Evolutionary conservation across 2,113 vertebrate genomes (phyloP).

Genomic region (Indicator indicator): DNA sequence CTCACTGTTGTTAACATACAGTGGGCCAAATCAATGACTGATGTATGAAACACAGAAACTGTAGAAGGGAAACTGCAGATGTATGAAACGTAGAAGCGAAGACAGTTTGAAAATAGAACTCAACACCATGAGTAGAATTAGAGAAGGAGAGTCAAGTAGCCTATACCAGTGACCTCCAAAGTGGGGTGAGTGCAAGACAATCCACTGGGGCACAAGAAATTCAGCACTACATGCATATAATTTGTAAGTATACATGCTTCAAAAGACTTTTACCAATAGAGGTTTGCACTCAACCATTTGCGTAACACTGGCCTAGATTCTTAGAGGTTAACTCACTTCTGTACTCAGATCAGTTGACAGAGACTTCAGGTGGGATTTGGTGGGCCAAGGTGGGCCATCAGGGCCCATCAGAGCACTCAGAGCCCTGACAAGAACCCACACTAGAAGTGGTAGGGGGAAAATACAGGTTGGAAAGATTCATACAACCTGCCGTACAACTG

Average conservation of each 20-base stretch:
- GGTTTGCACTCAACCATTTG: background rate
- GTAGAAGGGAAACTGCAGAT: background rate
- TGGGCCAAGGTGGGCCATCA: fast-evolving
- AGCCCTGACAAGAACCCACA: fast-evolving
- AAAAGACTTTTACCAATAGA: background rate
- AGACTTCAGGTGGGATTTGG: background rate
- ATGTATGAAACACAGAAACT: background rate
- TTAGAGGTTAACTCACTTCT: background rate
- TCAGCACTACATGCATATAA: background rate
- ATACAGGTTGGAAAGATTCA: background rate
- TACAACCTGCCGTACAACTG: background rate
- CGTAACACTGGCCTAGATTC: background rate
- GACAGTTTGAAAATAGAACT: background rate
- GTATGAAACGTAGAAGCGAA: background rate
- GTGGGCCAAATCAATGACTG: background rate
- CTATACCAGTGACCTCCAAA: background rate
- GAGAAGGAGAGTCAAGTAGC: background rate
- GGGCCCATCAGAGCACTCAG: fast-evolving
- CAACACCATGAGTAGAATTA: background rate
- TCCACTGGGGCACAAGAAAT: background rate
- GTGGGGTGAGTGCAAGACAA: background rate
- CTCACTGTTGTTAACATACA: background rate
- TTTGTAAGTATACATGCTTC: background rate
- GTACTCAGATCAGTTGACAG: fast-evolving
- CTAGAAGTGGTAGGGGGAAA: background rate